Evolutionary conservation across 2,888 invertebrate genomes (phyloP).

Genomic region (Diabrotica balteata): DNA sequence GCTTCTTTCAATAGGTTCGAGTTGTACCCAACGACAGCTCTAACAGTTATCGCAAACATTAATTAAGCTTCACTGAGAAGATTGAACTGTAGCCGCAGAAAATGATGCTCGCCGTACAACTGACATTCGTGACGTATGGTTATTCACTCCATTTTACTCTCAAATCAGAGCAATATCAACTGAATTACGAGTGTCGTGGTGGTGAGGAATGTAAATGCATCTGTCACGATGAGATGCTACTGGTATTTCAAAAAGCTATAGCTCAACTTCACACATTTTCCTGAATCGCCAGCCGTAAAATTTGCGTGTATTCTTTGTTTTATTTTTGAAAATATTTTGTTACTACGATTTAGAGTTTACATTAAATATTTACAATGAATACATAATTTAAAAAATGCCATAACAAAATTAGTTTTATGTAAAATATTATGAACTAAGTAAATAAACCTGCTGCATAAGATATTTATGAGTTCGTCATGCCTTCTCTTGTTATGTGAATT

Average conservation of each 20-base stretch:
- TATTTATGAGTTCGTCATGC: too few species aligned
- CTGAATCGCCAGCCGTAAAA: too few species aligned
- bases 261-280: too few species aligned
- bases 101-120: slow-evolving; percentile 28
- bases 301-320: not conserved
- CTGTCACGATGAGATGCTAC: not conserved
- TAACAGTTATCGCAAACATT: not conserved
- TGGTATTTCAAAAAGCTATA: not conserved
- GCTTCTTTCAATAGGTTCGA: not conserved
- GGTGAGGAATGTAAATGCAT: slow-evolving; percentile 15
- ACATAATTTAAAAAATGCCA: too few species aligned
- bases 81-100: slow-evolving; percentile 21
- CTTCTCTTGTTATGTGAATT: too few species aligned
- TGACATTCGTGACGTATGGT: slow-evolving; percentile 30
- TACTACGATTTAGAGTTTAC: too few species aligned
- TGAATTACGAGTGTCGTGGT: slow-evolving; percentile 1
- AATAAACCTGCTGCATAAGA: too few species aligned
- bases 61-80: not conserved
- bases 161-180: slow-evolving; percentile 33
- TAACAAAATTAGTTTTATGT: too few species aligned
- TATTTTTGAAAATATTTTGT: not conserved
- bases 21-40: not conserved
- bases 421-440: too few species aligned
- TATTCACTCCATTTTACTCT: slow-evolving; percentile 36
- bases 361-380: too few species aligned